These are phyloP conservation scores for Zaprionus ghesquierei DNA, from an alignment of 1,140 invertebrate species.

Conservation along the genomic window DNA sequence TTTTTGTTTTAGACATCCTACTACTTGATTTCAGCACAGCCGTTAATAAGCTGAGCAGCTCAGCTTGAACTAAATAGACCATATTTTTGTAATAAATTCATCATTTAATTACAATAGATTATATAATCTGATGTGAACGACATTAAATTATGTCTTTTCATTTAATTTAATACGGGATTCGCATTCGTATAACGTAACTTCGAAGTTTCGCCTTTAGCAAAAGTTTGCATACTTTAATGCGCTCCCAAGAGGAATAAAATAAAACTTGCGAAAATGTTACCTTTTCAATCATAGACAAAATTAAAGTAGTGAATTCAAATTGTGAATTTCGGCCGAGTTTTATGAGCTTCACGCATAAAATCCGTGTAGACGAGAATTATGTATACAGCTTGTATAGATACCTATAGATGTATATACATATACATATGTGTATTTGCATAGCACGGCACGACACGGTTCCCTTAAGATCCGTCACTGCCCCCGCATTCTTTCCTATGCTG, in stretches of 20 bases:
- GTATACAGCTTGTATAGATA: too few relatives aligned
- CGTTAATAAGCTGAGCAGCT: constrained; percentile 27
- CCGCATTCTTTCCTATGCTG: constrained; percentile 54
- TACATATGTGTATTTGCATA: background rate
- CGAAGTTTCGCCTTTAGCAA: background rate
- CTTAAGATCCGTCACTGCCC: background rate
- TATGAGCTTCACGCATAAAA: constrained; percentile 56
- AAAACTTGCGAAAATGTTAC: background rate
- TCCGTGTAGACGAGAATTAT: constrained; percentile 34
- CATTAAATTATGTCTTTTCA: background rate
- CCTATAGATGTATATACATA: too few relatives aligned
- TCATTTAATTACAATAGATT: background rate
- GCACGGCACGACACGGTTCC: background rate
- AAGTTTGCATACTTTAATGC: constrained; percentile 29
- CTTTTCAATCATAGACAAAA: too few relatives aligned
- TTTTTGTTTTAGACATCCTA: constrained; percentile 10
- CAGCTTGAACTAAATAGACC: background rate
- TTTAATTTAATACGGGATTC: background rate
- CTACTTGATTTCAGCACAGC: constrained; percentile 49
- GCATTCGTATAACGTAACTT: background rate
- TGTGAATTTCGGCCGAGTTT: too few relatives aligned
- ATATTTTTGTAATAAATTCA: background rate
- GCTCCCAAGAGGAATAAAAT: background rate
- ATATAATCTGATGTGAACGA: background rate
- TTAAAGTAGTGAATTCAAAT: too few relatives aligned